phyloP scores from a whole-genome alignment of 1,140 invertebrate genomes.

The Pachyrhynchus sulphureomaculatus region DNA sequence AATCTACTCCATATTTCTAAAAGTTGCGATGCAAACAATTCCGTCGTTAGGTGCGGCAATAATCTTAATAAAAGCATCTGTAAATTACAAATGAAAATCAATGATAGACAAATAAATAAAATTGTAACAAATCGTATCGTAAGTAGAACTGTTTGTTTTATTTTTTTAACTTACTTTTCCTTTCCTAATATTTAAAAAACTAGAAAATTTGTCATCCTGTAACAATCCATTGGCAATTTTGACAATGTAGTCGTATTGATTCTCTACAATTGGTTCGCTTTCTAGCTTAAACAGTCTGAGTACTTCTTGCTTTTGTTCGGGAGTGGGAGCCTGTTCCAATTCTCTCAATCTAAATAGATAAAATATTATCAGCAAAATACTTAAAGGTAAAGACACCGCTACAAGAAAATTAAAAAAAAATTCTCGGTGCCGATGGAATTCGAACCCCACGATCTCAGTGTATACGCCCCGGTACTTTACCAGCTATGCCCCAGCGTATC shows the following conservation, averaged over 20 bases:
- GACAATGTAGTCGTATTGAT: conserved; percentile 56
- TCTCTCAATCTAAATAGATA: conserved; percentile 46
- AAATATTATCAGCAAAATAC: too few species aligned
- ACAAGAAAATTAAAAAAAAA: too few species aligned
- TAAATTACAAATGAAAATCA: conserved; percentile 15
- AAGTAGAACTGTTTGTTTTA: too few species aligned
- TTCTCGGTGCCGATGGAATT: too few species aligned
- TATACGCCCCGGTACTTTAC: too few species aligned
- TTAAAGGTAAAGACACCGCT: not conserved
- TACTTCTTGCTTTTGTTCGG: conserved; percentile 59
- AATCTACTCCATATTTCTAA: conserved; percentile 46
- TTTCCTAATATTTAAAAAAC: conserved; percentile 70
- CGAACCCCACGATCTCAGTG: too few species aligned
- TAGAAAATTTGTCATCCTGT: conserved; percentile 65
- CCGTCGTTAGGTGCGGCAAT: conserved; percentile 52
- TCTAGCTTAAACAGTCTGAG: conserved; percentile 50
- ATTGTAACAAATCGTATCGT: too few species aligned
- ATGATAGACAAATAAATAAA: not conserved
- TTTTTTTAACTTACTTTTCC: conserved; percentile 69
- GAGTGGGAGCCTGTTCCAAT: conserved; percentile 53
- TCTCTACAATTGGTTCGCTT: conserved; percentile 46
- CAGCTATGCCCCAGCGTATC: too few species aligned
- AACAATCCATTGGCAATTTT: conserved; percentile 64
- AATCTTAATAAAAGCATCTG: conserved; percentile 61
- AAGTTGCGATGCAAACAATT: conserved; percentile 39